phyloP scores from a whole-genome alignment of 2,113 vertebrate species.

The Platichthys stellatus region DNA sequence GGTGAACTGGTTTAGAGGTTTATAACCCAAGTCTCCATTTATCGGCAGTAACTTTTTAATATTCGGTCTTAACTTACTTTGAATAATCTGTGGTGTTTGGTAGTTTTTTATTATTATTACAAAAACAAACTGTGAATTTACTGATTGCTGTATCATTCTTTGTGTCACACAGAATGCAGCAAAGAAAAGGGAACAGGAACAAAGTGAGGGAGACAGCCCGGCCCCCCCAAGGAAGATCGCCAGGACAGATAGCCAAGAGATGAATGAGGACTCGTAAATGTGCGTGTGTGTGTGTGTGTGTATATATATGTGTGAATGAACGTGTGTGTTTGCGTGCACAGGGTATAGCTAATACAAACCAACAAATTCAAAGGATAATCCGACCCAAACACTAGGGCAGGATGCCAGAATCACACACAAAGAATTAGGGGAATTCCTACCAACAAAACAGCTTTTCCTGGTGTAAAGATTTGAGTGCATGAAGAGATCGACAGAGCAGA shows the following conservation, averaged over 20 bases:
- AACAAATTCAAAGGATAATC: constrained; percentile 32
- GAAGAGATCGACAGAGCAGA: neutral
- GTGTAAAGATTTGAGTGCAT: neutral
- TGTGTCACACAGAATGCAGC: constrained; percentile 89
- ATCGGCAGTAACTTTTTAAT: neutral
- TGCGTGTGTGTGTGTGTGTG: constrained; percentile 7
- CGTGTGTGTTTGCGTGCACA: constrained; percentile 21
- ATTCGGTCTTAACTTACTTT: neutral
- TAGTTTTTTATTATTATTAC: neutral
- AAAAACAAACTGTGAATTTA: neutral
- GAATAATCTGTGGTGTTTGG: neutral
- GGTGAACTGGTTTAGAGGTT: neutral
- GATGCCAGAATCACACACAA: constrained; percentile 5
- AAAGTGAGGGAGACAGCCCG: constrained; percentile 90
- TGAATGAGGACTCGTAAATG: constrained; percentile 96
- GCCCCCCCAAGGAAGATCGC: constrained; percentile 95
- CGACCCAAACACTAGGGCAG: constrained; percentile 10
- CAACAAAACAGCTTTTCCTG: constrained; percentile 17
- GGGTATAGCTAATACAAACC: constrained; percentile 51
- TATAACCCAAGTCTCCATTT: neutral
- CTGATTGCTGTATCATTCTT: constrained; percentile 54
- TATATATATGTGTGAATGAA: neutral
- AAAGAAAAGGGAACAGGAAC: constrained; percentile 96
- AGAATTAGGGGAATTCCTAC: constrained; percentile 3
- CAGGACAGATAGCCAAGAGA: constrained; percentile 97